Evolutionary conservation across 2,113 vertebrate genomes (phyloP).

Genomic region (Triplophysa rosa): DNA sequence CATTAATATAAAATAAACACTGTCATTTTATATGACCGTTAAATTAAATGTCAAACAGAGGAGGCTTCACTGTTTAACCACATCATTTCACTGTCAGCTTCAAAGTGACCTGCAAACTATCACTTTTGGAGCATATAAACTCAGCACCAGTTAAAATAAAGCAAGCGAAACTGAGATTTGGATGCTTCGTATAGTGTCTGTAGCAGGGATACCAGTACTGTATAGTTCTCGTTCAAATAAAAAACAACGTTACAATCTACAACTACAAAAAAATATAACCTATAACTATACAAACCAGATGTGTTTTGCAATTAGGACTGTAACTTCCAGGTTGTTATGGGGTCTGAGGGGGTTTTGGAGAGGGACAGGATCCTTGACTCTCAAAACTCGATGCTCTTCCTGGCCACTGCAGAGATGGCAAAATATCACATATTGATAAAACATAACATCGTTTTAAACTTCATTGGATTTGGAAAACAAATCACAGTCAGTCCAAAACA

Average conservation of each 20-base stretch:
- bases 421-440: neutral
- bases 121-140: slow-evolving; percentile 3
- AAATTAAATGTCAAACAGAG: slow-evolving; percentile 34
- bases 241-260: slow-evolving; percentile 32
- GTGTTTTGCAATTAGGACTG: slow-evolving; percentile 24
- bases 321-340: slow-evolving; percentile 67
- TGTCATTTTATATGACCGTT: slow-evolving; percentile 34
- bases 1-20: slow-evolving; percentile 39
- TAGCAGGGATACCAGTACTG: slow-evolving; percentile 19
- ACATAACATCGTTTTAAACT: neutral
- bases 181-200: slow-evolving; percentile 6
- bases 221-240: slow-evolving; percentile 25
- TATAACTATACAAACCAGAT: slow-evolving; percentile 38
- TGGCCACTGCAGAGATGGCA: slow-evolving; percentile 79
- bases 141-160: slow-evolving; percentile 37
- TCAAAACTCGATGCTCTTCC: slow-evolving; percentile 95
- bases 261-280: slow-evolving; percentile 17
- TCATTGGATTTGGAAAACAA: neutral
- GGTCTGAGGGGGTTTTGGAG: slow-evolving; percentile 87
- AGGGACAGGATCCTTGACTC: slow-evolving; percentile 94
- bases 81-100: neutral
- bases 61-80: slow-evolving; percentile 5
- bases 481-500: slow-evolving; percentile 8
- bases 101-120: slow-evolving; percentile 10
- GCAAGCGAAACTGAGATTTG: neutral